A percentile compares a stretch with the other conserved stretches of the same genome.
These are phyloP conservation scores for Loripinus fragilis DNA, from an alignment of 2,888 invertebrate species.

Conservation along the genomic window DNA sequence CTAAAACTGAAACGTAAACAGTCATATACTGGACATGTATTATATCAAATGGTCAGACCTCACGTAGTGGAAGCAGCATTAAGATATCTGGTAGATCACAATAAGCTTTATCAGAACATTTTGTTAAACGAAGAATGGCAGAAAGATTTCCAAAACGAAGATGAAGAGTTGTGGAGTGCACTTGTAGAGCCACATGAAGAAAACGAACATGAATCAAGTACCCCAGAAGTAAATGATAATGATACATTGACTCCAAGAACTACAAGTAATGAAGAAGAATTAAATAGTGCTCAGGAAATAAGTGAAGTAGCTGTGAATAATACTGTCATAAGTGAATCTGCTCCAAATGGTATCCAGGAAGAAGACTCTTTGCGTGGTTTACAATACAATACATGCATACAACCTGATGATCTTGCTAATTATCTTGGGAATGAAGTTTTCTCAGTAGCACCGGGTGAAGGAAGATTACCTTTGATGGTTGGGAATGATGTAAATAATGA, in stretches of 20 bases:
- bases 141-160: not conserved
- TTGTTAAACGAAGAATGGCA: not conserved
- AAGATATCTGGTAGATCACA: slow-evolving; percentile 13
- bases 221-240: not conserved
- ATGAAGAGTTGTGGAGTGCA: not conserved
- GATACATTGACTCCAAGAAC: not conserved
- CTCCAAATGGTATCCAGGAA: not conserved
- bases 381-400: slow-evolving; percentile 6
- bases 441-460: slow-evolving; percentile 2
- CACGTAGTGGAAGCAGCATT: not conserved
- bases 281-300: slow-evolving; percentile 1
- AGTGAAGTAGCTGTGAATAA: not conserved
- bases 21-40: slow-evolving; percentile 12
- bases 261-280: not conserved
- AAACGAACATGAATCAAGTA: not conserved
- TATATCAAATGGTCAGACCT: slow-evolving; percentile 20
- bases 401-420: slow-evolving; percentile 8
- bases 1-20: slow-evolving; percentile 28
- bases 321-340: not conserved
- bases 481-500: not conserved
- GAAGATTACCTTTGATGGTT: not conserved
- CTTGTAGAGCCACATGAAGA: not conserved
- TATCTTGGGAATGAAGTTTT: not conserved
- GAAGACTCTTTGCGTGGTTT: slow-evolving; percentile 6
- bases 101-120: not conserved